Evolutionary conservation across 2,888 invertebrate species (phyloP), one percentile per base, ranked within the genome.

Genomic region (Melanostoma scalare): DNA sequence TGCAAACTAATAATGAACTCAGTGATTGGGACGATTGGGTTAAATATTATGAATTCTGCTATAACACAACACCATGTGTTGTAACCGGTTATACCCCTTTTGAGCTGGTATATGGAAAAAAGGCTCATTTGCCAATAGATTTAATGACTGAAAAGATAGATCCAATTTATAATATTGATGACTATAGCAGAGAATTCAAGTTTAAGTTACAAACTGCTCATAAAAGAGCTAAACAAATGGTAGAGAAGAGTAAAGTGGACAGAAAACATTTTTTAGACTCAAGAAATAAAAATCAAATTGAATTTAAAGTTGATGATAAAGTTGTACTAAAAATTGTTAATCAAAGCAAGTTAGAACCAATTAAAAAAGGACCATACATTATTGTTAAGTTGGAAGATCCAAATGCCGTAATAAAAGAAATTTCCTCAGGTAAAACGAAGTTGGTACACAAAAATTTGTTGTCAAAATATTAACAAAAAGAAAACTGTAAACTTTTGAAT

Each of bases 151-250:
- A 2, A 5, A 42, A 48, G 8, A 63, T 48, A 10, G 61, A 63
- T 8, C 48, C 61, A 48, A 10, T 63, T 36, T 48, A 63, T 63
- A 63, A 48, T 48, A 63, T 63, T 35, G 61, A 63, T 33, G 48
- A 63, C 35, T 63, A 63, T 35, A 44, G 42, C 36, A 63, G 46
- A 35, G 36, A 61, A 61, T 61, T 61, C 2, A 61, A 31, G 46
- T 61, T 61, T 46, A 61, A 46, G 35, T 61, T 61, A 63, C 48
- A 63, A 63, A 63, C 33, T 42, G 61, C 61, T 44, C 35, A 61
- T 4, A 31, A 30, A 44, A 40, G 61, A 61, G 46, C 61, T 5
- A 46, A 46, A 8, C 10, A 46, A 61, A 46, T 61, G 46, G 4
- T 42, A 40, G 61, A 61, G 46, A 61, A 61, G n/a, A 46, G 46